Evolutionary conservation across 1,140 invertebrate species (phyloP).

Genomic region (Hyles euphorbiae): DNA sequence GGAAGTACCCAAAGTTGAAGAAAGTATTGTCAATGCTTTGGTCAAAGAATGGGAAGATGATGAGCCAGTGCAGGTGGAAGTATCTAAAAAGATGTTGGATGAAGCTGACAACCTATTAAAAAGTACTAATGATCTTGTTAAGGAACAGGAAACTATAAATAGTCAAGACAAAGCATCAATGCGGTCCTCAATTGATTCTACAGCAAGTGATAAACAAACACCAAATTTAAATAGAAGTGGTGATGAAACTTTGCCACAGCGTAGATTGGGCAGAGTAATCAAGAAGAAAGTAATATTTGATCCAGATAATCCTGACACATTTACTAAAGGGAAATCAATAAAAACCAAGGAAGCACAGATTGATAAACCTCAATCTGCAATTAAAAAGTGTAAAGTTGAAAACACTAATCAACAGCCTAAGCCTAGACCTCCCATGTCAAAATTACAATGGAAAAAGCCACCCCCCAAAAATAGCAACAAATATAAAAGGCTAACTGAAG

Average conservation of each 20-base stretch:
- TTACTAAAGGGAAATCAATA: slow-evolving; percentile 51
- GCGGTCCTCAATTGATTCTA: slow-evolving; percentile 36
- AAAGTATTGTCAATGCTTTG: slow-evolving; percentile 56
- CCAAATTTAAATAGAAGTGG: slow-evolving; percentile 37
- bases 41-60: slow-evolving; percentile 70
- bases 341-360: slow-evolving; percentile 43
- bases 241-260: slow-evolving; percentile 47
- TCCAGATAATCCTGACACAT: slow-evolving; percentile 79
- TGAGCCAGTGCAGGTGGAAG: slow-evolving; percentile 35
- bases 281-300: slow-evolving; percentile 83
- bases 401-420: slow-evolving; percentile 34
- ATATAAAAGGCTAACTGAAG: slow-evolving; percentile 81
- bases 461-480: slow-evolving; percentile 58
- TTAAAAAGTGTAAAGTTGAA: slow-evolving; percentile 54
- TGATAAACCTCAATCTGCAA: slow-evolving; percentile 36
- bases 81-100: slow-evolving; percentile 24
- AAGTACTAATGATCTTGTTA: slow-evolving; percentile 7
- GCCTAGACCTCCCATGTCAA: slow-evolving; percentile 54
- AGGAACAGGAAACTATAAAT: slow-evolving; percentile 15
- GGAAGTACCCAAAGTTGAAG: slow-evolving; percentile 17
- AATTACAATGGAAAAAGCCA: slow-evolving; percentile 67
- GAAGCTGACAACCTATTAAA: slow-evolving; percentile 16
- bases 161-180: slow-evolving; percentile 27
- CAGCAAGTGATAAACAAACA: slow-evolving; percentile 33
- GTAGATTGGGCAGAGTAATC: slow-evolving; percentile 76